Conservation (phyloP, 2,113 vertebrate genomes). For the Nettapus auritus region DNA sequence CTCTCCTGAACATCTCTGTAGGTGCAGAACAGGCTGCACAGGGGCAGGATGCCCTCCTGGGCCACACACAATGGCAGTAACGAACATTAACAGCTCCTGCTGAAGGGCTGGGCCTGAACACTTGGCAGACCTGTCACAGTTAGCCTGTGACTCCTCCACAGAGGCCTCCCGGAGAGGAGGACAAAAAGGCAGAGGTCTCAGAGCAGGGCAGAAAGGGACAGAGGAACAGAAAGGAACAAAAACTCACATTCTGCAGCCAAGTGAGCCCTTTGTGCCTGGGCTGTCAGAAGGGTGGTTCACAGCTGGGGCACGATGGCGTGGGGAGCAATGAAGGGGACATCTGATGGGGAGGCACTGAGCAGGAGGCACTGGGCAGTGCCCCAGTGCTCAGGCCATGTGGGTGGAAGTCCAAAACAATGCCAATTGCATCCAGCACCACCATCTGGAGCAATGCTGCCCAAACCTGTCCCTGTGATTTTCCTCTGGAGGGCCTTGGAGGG, state of each 20-base stretch:
- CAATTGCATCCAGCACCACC: not conserved
- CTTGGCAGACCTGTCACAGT: not conserved
- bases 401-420: not conserved
- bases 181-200: not conserved
- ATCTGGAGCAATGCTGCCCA: not conserved
- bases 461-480: not conserved
- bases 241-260: fast-evolving
- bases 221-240: not conserved
- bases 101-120: not conserved
- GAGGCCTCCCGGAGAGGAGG: not conserved
- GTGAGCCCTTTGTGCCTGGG: not conserved
- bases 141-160: not conserved
- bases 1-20: not conserved
- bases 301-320: not conserved
- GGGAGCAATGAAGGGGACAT: not conserved
- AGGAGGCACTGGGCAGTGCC: not conserved
- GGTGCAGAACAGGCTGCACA: not conserved
- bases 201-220: not conserved
- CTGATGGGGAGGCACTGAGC: not conserved
- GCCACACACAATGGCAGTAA: fast-evolving
- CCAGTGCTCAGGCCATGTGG: not conserved
- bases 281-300: not conserved
- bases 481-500: fast-evolving
- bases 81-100: not conserved
- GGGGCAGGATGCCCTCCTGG: not conserved